phyloP scores from a whole-genome alignment of 1,140 invertebrate genomes.

The Proales similis region DNA sequence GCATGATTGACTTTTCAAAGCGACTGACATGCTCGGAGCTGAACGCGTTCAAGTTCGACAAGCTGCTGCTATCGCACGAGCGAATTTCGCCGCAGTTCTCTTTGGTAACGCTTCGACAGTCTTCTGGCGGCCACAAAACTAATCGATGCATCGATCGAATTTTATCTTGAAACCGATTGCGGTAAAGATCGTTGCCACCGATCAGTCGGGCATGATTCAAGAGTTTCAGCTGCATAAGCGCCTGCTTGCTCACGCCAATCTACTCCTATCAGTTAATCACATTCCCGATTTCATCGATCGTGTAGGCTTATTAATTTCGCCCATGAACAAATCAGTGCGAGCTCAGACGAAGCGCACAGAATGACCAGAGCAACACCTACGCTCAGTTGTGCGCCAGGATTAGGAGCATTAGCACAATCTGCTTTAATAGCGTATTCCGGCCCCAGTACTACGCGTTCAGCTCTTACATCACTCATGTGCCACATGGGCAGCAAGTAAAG shows the following conservation, averaged over 20 bases:
- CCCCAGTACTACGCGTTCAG: too few species aligned
- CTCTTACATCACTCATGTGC: too few species aligned
- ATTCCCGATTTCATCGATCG: too few species aligned
- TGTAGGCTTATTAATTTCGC: too few species aligned
- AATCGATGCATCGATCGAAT: background rate
- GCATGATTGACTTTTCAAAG: slow-evolving; percentile 34
- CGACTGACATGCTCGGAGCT: slow-evolving; percentile 11
- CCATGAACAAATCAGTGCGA: too few species aligned
- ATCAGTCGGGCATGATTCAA: slow-evolving; percentile 11
- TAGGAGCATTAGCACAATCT: too few species aligned
- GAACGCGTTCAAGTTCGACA: slow-evolving; percentile 20
- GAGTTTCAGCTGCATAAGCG: slow-evolving; percentile 11
- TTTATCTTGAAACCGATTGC: background rate
- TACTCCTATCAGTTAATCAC: too few species aligned
- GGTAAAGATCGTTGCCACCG: slow-evolving; percentile 15
- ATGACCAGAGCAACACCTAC: too few species aligned
- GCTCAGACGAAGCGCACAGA: too few species aligned
- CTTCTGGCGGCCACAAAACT: background rate
- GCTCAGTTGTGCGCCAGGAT: too few species aligned
- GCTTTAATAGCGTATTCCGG: too few species aligned
- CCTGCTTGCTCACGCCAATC: slow-evolving; percentile 5
- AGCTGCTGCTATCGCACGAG: slow-evolving; percentile 13
- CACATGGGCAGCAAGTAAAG: too few species aligned
- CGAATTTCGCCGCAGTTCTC: slow-evolving; percentile 9
- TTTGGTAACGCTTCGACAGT: slow-evolving; percentile 8